Base-by-base conservation (phyloP, 2,113 vertebrate genomes). In the Indri indri region DNA sequence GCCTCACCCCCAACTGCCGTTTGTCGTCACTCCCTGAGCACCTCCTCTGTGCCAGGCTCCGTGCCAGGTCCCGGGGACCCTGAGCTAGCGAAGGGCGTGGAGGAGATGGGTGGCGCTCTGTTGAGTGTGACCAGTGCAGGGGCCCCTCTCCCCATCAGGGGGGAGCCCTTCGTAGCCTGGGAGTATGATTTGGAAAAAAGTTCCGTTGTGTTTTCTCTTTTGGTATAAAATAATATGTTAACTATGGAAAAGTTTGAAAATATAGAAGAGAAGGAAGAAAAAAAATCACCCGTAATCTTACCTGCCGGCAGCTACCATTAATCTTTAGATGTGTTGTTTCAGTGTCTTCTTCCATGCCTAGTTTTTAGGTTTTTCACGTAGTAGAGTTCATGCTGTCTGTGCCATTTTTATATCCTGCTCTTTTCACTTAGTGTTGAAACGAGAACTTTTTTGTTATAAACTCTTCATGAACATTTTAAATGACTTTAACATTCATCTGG, bases 1-100 rank as follows among this genome's bases (percentile, higher is more conserved):
- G 57, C 8, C 34, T 8, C n/a, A 1, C 4, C 14, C 11, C 0
- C 8, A 5, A 0, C 22, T n/a, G 1, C 20, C n/a, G 10, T 73
- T 27, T 76, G 8, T 47, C 42, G 8, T 50, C 27, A 37, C 40
- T 68, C 6, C n/a, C 37, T 12, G 71, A 61, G 61, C 8, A 14
- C 37, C 63, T 65, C 27, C 42, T 74, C 16, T 30, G 42, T 74
- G 25, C 71, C 71, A 74, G 71, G 42, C 25, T 74, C 45, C 27
- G 16, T 76, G 27, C 73, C 73, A 76, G 73, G 42, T 30, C 42
- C 52, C 8, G 50, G 77, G 52, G 50, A 14, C 52, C 34, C 32
- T 3, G 8, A 47, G 27, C 42, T 47, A 47, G 50, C 8, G 12
- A n/a, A 57, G 52, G 52, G 34, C n/a, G 42, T 4, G 27, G 45